These are phyloP conservation scores for Crotalus horridus DNA, from an alignment of 2,113 vertebrate species.

Conservation along the genomic window DNA sequence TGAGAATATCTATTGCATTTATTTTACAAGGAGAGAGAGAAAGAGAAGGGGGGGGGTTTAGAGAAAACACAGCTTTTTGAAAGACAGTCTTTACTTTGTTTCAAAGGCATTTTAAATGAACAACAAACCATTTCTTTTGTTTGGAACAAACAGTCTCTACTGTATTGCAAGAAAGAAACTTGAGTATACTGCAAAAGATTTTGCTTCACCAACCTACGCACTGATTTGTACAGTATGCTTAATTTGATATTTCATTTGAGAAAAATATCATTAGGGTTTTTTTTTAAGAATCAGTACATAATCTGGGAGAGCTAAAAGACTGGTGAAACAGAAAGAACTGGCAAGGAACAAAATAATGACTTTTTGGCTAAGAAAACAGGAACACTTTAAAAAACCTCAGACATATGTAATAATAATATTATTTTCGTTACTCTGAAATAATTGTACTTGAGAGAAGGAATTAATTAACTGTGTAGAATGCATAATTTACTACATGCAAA, in stretches of 20 bases:
- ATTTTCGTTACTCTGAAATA: slow-evolving; percentile 18
- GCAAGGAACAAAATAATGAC: neutral
- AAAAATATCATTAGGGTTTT: neutral
- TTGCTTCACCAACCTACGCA: slow-evolving; percentile 58
- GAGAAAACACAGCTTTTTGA: neutral
- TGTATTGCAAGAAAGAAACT: slow-evolving; percentile 54
- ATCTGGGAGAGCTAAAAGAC: neutral
- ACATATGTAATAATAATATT: neutral
- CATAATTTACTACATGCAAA: slow-evolving; percentile 1
- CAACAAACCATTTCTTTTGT: slow-evolving; percentile 51
- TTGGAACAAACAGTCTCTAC: slow-evolving; percentile 52
- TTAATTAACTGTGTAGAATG: slow-evolving; percentile 17
- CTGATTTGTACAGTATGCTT: slow-evolving; percentile 60
- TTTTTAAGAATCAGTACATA: slow-evolving; percentile 26
- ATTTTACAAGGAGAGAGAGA: neutral
- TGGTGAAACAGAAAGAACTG: neutral
- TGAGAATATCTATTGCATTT: slow-evolving; percentile 1
- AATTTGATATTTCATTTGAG: slow-evolving; percentile 63
- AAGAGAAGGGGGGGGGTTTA: neutral
- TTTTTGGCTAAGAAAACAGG: neutral
- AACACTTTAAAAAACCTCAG: neutral
- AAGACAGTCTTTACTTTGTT: neutral
- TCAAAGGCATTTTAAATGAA: slow-evolving; percentile 47
- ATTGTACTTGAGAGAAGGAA: slow-evolving; percentile 21
- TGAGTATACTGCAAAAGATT: slow-evolving; percentile 59